Conservation (phyloP, 2,797 vertebrate species). For the Tokudaia tokunoshimensis region DNA sequence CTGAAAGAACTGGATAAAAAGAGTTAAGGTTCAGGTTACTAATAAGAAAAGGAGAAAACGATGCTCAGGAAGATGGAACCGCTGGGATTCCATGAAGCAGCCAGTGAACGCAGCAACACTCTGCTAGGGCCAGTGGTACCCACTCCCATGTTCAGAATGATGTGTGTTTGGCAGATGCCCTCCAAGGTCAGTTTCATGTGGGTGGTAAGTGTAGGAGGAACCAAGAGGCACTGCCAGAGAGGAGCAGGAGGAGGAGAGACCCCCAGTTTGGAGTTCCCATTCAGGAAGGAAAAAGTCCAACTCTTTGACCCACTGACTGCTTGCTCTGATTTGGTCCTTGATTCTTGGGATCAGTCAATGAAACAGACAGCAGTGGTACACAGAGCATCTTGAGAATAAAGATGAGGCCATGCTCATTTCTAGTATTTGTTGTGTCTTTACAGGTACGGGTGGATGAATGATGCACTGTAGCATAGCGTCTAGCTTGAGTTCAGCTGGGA, state of each 20-base stretch:
- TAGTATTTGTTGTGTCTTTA: neutral
- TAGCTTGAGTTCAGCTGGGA: neutral
- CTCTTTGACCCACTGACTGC: rapidly evolving
- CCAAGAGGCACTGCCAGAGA: neutral
- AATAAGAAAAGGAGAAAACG: neutral
- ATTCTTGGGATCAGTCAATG: neutral
- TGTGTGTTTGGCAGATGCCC: neutral
- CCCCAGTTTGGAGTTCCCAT: neutral
- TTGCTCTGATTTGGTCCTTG: neutral
- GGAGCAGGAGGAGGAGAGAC: neutral
- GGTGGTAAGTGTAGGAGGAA: neutral
- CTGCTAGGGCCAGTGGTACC: neutral
- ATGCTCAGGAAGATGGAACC: neutral
- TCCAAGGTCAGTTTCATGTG: neutral
- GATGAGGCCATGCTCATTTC: neutral
- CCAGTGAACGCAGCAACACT: neutral
- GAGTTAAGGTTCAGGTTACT: neutral
- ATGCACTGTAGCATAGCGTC: neutral
- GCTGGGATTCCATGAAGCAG: neutral
- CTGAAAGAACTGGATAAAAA: neutral
- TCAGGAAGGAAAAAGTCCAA: neutral
- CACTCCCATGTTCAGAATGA: neutral
- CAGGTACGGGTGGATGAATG: neutral
- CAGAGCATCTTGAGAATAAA: neutral
- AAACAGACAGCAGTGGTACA: neutral